These are phyloP conservation scores for Littorina saxatilis DNA, from an alignment of 1,140 invertebrate species.

Conservation along the genomic window DNA sequence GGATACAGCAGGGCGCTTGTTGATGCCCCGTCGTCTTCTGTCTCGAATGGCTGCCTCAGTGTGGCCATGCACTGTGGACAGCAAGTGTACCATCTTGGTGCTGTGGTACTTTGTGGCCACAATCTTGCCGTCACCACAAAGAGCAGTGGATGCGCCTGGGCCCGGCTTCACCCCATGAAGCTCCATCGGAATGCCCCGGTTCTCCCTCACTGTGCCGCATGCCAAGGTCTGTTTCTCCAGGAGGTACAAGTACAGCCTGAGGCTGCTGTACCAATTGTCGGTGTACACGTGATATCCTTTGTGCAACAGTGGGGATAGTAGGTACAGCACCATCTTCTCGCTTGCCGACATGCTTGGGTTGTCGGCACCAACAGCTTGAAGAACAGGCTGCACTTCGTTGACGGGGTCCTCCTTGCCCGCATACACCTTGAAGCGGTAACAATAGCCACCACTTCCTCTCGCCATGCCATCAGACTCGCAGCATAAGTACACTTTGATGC, in stretches of 20 bases:
- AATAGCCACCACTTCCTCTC: too few relatives aligned
- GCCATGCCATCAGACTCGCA: slow-evolving; percentile 36
- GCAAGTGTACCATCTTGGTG: too few relatives aligned
- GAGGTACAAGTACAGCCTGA: too few relatives aligned
- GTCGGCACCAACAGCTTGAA: neutral
- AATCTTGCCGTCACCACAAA: too few relatives aligned
- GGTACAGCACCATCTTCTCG: slow-evolving; percentile 32
- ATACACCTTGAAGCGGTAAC: too few relatives aligned
- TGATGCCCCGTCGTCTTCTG: neutral
- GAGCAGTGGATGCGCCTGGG: too few relatives aligned
- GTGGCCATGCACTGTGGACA: slow-evolving; percentile 38
- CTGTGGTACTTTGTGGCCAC: too few relatives aligned
- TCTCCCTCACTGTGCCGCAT: slow-evolving; percentile 24
- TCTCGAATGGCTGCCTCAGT: slow-evolving; percentile 24
- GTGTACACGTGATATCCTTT: too few relatives aligned
- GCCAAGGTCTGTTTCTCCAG: slow-evolving; percentile 17
- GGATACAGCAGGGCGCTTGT: neutral
- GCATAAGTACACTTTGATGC: slow-evolving; percentile 23
- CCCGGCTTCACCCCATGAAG: neutral
- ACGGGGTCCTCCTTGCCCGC: too few relatives aligned
- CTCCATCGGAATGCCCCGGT: neutral
- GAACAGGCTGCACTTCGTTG: slow-evolving; percentile 35
- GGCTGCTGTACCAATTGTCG: too few relatives aligned
- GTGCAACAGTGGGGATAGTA: too few relatives aligned
- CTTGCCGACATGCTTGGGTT: too few relatives aligned